Base-by-base conservation (phyloP, 1,140 invertebrate species). In the Papilio xuthus region DNA sequence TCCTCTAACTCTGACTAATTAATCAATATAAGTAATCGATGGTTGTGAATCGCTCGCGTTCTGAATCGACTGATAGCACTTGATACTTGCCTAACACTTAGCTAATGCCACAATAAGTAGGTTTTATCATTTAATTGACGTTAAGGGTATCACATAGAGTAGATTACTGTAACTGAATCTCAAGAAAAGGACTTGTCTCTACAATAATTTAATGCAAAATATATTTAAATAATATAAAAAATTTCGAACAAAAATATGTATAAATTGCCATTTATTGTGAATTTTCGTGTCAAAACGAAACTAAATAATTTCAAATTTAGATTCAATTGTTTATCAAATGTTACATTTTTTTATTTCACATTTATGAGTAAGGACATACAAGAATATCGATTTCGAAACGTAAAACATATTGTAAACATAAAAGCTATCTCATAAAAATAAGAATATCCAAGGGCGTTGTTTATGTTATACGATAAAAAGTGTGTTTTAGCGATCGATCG, bases 11-110 rank as follows among this genome's bases (percentile, higher is more conserved):
- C 74, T 74, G 74, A 72, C 75, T 82, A 84, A 84, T 84, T 84
- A 84, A 84, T 84, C 82, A 84, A 79, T 76, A 81, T 84, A 84
- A 84, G 82, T 82, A 84, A 84, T 83, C 70, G 80, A 78, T 79
- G 78, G 41, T 77, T 83, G 76, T 78, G 37, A 44, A 13, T 41
- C n/a, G 23, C 41, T 41, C n/a, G 26, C 41, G 71, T 20, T 73
- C 9, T n/a, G 20, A 47, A 12, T 60, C n/a, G 80, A 69, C 50
- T 18, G 6, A 41, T 13, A 32, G 41, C 15, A 42, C 42, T 79
- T 81, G 82, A 81, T 78, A 77, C 78, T 83, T 83, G 41, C 2
- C 12, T 73, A 18, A 50, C 23, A 26, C 23, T 47, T 44, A 50
- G 0, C 4, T 26, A 60, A 10, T 60, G 18, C 15, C 50, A 18